Conservation (phyloP, 2,113 vertebrate species). For the Sakesphorus luctuosus region DNA sequence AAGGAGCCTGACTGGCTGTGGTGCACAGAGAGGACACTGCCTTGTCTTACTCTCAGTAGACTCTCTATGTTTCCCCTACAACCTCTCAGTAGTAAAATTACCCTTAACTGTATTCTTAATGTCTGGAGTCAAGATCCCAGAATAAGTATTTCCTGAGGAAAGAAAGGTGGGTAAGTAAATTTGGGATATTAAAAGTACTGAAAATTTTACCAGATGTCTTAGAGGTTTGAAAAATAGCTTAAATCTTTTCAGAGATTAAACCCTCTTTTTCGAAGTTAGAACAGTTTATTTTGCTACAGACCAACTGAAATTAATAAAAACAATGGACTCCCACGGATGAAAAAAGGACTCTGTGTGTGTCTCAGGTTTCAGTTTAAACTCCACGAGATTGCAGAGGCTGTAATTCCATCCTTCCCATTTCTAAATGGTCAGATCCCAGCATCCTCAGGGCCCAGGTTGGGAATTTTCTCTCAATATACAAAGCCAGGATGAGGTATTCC, state of each 20-base stretch:
- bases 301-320: background rate
- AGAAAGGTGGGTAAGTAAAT: background rate
- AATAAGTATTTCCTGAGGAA: background rate
- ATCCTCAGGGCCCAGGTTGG: background rate
- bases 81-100: background rate
- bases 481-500: background rate
- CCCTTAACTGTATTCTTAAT: background rate
- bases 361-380: background rate
- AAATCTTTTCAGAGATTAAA: background rate
- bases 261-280: background rate
- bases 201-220: background rate
- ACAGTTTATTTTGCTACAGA: background rate
- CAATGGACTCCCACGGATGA: background rate
- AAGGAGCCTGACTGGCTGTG: background rate
- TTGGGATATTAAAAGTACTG: background rate
- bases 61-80: accelerated
- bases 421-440: background rate
- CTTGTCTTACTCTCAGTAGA: background rate
- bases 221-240: background rate
- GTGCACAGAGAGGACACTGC: background rate
- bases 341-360: background rate
- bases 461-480: background rate
- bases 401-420: background rate
- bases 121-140: background rate
- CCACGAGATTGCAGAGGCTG: background rate